Conservation (phyloP, 2,888 invertebrate species). For the Pammene aurita region DNA sequence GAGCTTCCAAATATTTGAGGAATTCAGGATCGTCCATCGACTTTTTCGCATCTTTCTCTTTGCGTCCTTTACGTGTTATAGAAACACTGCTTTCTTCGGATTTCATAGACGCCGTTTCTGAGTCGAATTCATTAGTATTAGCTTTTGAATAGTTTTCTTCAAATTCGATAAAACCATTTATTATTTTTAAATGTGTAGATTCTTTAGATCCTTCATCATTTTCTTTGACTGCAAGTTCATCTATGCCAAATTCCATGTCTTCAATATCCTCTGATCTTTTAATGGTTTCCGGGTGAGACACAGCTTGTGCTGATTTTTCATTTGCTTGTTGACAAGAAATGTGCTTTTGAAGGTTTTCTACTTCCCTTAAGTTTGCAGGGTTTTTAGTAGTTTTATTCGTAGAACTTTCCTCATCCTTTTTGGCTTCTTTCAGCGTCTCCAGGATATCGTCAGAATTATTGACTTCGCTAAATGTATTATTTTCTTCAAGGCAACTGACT, state of each 20-base stretch:
- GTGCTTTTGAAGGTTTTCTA: neutral
- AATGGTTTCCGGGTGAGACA: neutral
- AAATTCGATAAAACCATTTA: conserved; percentile 26
- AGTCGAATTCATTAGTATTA: conserved; percentile 46
- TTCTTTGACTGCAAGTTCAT: neutral
- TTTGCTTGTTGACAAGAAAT: too few species aligned
- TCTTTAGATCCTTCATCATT: neutral
- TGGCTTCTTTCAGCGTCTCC: neutral
- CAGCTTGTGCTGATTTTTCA: neutral
- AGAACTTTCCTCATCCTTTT: neutral
- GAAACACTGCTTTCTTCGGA: conserved; percentile 59
- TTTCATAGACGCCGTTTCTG: conserved; percentile 51
- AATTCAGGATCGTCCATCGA: conserved; percentile 67
- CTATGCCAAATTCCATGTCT: neutral
- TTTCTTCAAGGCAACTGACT: neutral
- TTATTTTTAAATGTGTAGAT: conserved; percentile 19
- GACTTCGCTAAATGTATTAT: neutral
- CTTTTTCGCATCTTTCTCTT: conserved; percentile 45
- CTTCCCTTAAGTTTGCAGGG: neutral
- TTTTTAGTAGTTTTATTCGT: neutral
- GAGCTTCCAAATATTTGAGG: conserved; percentile 73
- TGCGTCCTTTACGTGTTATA: conserved; percentile 51
- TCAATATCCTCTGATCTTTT: neutral
- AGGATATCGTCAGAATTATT: neutral
- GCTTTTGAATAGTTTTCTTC: conserved; percentile 16